Evolutionary conservation across 2,797 vertebrate species (phyloP).

Genomic region (Remorina albescens): DNA sequence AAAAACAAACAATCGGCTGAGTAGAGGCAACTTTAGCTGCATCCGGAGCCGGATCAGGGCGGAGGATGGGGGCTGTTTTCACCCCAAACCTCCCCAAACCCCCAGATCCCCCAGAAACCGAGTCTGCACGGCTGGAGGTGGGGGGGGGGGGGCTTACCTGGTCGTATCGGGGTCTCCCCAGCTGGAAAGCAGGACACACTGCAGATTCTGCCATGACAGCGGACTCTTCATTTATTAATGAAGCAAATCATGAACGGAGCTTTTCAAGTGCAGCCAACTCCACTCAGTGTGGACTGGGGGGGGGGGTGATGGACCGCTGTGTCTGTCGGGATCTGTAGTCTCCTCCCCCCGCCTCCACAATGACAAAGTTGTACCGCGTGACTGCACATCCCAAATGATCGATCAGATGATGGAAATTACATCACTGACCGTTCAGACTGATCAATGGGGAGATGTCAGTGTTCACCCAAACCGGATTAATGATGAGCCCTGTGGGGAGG

Average conservation of each 20-base stretch:
- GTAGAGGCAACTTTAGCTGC: constrained; percentile 62
- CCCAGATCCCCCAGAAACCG: too few relatives aligned
- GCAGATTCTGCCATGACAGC: constrained; percentile 85
- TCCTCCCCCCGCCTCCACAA: background rate
- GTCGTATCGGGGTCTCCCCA: constrained; percentile 91
- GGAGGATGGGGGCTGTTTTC: constrained; percentile 57
- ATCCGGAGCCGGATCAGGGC: constrained; percentile 19
- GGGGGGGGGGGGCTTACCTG: too few relatives aligned
- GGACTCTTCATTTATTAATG: constrained; percentile 78
- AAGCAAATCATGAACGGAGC: constrained; percentile 69
- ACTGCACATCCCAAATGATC: constrained; percentile 77
- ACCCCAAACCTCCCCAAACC: constrained; percentile 30
- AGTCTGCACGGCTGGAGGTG: too few relatives aligned
- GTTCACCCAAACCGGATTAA: too few relatives aligned
- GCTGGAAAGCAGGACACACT: constrained; percentile 88
- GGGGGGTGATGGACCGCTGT: constrained; percentile 63
- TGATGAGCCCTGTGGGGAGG: too few relatives aligned
- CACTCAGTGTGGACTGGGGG: constrained; percentile 70
- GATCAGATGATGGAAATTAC: constrained; percentile 64
- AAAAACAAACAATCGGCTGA: constrained; percentile 1
- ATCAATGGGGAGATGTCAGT: constrained; percentile 57
- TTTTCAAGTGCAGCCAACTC: constrained; percentile 77
- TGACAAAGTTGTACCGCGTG: constrained; percentile 67
- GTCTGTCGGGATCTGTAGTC: constrained; percentile 81
- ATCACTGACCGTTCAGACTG: constrained; percentile 70